phyloP scores from a whole-genome alignment of 2,797 vertebrate genomes.

The Pelodytes ibericus region DNA sequence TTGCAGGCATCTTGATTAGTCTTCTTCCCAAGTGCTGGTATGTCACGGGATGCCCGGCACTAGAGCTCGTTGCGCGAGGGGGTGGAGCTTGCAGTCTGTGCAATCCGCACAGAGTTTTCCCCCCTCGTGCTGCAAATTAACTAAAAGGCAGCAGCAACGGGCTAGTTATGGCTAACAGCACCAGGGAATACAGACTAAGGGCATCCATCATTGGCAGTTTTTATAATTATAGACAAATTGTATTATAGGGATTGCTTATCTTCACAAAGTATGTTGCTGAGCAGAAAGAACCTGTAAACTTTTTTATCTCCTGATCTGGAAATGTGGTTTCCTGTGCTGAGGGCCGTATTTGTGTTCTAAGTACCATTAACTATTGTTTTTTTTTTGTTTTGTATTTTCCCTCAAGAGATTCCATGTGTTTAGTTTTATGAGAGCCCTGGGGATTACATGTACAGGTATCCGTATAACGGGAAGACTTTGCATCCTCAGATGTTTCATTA shows the following conservation, averaged over 20 bases:
- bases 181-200: no score
- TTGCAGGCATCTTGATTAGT: no score
- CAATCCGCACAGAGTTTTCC: no score
- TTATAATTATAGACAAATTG: background rate
- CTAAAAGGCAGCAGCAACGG: no score
- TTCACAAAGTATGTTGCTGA: background rate
- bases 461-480: slow-evolving; percentile 18
- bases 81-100: no score
- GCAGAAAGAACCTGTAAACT: background rate
- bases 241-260: background rate
- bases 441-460: slow-evolving; percentile 14
- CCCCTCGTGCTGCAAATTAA: no score
- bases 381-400: slow-evolving; percentile 4
- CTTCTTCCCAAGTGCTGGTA: no score
- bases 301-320: slow-evolving; percentile 19
- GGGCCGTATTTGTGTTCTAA: background rate
- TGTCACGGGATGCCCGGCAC: no score
- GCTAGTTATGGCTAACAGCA: no score
- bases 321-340: slow-evolving; percentile 21
- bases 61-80: no score
- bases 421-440: slow-evolving; percentile 28
- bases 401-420: slow-evolving; percentile 30
- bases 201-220: no score
- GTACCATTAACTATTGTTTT: background rate
- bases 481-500: slow-evolving; percentile 27